phyloP scores from a whole-genome alignment of 2,888 invertebrate genomes.

The Ormia ochracea region DNA sequence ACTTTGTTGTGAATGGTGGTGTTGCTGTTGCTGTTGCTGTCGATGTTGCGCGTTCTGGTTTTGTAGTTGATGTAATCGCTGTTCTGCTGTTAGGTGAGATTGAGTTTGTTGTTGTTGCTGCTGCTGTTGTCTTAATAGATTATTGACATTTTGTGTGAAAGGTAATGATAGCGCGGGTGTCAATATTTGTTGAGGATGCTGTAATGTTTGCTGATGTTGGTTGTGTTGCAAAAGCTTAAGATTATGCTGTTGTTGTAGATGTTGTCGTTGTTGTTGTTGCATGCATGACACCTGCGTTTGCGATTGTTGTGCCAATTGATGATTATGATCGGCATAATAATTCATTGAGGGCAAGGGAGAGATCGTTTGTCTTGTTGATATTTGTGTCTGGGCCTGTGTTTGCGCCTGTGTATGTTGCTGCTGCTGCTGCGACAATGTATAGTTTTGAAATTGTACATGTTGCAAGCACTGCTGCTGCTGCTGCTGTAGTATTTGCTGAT shows the following conservation, averaged over 20 bases:
- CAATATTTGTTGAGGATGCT: constrained; percentile 54
- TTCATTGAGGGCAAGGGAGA: constrained; percentile 60
- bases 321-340: constrained; percentile 59
- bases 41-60: constrained; percentile 57
- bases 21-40: constrained; percentile 52
- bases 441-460: constrained; percentile 57
- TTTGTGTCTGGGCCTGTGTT: constrained; percentile 23
- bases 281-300: constrained; percentile 23
- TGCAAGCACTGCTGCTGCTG: constrained; percentile 49
- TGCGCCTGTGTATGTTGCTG: constrained; percentile 39
- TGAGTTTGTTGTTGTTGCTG: constrained; percentile 49
- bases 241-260: constrained; percentile 50
- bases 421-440: constrained; percentile 59
- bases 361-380: constrained; percentile 64
- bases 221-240: constrained; percentile 37
- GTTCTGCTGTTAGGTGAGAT: constrained; percentile 55
- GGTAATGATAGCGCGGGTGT: constrained; percentile 56
- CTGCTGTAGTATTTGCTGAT: constrained; percentile 51
- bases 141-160: neutral
- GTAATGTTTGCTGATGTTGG: constrained; percentile 52
- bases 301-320: constrained; percentile 44
- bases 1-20: constrained; percentile 57
- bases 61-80: constrained; percentile 58
- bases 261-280: constrained; percentile 56
- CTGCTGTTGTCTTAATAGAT: constrained; percentile 59